Conservation (phyloP, 2,113 vertebrate genomes). For the Campylomormyrus tamandua region DNA sequence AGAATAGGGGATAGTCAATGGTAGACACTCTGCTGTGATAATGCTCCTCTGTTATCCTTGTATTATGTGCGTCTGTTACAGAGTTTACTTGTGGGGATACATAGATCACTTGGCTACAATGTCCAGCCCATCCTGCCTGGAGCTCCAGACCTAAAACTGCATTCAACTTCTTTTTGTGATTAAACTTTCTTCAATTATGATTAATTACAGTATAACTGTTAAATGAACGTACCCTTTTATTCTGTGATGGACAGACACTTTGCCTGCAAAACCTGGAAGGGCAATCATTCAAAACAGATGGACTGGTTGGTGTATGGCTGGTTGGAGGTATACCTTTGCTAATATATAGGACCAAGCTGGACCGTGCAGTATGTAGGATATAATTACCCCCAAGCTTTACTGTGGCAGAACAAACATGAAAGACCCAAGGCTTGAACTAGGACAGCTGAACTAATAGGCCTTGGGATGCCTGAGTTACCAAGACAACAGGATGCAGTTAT, state of each 20-base stretch:
- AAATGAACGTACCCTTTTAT: neutral
- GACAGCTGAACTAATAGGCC: neutral
- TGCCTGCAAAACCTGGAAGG: neutral
- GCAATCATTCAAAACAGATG: neutral
- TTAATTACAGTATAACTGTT: neutral
- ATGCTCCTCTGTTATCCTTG: neutral
- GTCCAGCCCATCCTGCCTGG: neutral
- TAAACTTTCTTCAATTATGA: neutral
- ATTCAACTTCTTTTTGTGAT: neutral
- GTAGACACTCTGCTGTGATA: neutral
- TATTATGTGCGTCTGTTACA: neutral
- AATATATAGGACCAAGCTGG: neutral
- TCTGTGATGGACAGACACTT: neutral
- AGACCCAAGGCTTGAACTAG: neutral
- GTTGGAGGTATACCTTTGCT: neutral
- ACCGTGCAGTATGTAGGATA: neutral
- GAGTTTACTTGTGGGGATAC: neutral
- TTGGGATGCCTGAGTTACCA: slow-evolving; percentile 4
- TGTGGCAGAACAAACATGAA: neutral
- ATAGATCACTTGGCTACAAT: neutral
- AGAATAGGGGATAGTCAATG: neutral
- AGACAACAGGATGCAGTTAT: neutral
- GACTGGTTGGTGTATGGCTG: neutral
- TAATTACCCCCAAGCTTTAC: neutral
- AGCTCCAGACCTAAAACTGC: neutral